Conservation (phyloP, 2,888 invertebrate genomes). For the Eristalinus aeneus region DNA sequence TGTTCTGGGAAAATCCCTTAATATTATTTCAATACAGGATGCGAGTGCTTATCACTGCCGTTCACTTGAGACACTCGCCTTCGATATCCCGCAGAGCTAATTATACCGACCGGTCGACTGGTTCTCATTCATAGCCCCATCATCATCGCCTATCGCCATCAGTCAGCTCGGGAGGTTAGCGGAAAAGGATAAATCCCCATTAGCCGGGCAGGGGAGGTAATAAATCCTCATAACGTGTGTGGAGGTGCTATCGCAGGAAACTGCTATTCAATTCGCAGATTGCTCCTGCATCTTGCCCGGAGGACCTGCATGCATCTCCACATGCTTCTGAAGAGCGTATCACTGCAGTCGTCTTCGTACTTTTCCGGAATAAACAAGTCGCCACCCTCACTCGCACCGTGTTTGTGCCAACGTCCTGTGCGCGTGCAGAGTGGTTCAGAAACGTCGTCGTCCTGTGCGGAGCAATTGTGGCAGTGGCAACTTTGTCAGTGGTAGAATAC, state of each 20-base stretch:
- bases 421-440: conserved; percentile 35
- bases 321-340: not conserved
- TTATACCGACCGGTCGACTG: not conserved
- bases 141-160: conserved; percentile 5
- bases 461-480: not conserved
- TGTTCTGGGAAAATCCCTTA: not conserved
- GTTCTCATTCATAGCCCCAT: not conserved
- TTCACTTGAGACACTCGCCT: not conserved
- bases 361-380: conserved; percentile 44
- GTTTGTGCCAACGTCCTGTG: conserved; percentile 21
- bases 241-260: conserved; percentile 23
- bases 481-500: conserved; percentile 32
- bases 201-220: conserved; percentile 24
- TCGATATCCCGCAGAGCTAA: not conserved
- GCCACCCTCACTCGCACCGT: not conserved
- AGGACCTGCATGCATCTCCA: not conserved
- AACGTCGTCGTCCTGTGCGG: conserved; percentile 12
- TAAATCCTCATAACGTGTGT: conserved; percentile 57
- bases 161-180: not conserved
- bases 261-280: conserved; percentile 51
- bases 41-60: not conserved
- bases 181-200: conserved; percentile 44
- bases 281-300: conserved; percentile 5
- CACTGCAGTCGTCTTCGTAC: conserved; percentile 19
- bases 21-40: not conserved